Percentiles rank a stretch among this genome's conserved stretches.
phyloP scores from a whole-genome alignment of 2,797 vertebrate species.

The Synaphobranchus kaupii region DNA sequence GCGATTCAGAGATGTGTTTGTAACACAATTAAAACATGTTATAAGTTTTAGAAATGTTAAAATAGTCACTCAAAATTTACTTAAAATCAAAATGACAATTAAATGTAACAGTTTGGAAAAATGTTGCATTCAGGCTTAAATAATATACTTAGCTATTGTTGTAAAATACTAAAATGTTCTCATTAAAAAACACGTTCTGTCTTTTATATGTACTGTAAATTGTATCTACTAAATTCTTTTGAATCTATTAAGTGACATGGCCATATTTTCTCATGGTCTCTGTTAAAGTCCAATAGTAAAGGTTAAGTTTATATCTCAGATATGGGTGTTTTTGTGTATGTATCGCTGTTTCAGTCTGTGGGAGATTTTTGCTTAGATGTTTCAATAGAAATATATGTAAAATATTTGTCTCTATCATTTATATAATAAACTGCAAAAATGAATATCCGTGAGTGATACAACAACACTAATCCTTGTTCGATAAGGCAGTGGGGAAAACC shows the following conservation, averaged over 20 bases:
- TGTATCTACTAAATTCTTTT: too few species aligned
- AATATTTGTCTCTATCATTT: neutral
- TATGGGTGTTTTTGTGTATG: neutral
- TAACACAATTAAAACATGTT: neutral
- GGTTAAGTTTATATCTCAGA: neutral
- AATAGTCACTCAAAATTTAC: neutral
- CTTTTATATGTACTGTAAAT: too few species aligned
- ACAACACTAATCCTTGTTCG: neutral
- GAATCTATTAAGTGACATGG: too few species aligned
- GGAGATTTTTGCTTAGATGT: neutral
- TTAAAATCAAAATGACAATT: neutral
- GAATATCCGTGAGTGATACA: neutral
- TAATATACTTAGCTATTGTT: too few species aligned
- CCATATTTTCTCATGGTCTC: neutral
- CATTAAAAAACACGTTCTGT: neutral
- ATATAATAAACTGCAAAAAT: neutral
- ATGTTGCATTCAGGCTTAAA: neutral
- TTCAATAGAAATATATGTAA: neutral
- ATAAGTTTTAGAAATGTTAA: neutral
- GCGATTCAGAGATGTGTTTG: neutral
- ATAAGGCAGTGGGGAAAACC: slow-evolving; percentile 1
- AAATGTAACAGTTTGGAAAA: neutral
- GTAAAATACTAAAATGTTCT: neutral
- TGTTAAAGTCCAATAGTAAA: neutral
- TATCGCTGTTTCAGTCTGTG: neutral